Percentiles rank a stretch among this genome's conserved stretches.
Conservation (phyloP, 64 coral and sea anemone genomes). For the Acropora tenuis region DNA sequence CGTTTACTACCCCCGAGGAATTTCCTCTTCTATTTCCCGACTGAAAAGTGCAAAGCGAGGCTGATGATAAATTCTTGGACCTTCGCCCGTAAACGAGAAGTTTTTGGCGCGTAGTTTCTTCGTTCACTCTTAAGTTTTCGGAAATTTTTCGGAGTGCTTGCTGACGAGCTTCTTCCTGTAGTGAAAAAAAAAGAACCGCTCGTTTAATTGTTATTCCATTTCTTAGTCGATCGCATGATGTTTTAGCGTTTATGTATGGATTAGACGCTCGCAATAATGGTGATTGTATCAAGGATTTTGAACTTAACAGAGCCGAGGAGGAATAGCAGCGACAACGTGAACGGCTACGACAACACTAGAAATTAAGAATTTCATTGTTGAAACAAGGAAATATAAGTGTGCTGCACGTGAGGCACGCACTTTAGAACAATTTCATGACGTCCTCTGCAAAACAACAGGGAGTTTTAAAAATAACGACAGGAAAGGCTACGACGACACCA, state of each 20-base stretch:
- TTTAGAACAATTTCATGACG: too few species aligned
- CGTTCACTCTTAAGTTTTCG: constrained; percentile 31
- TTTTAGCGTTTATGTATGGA: background rate
- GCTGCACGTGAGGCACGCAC: too few species aligned
- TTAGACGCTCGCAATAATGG: too few species aligned
- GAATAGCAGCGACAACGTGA: too few species aligned
- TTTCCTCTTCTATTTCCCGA: background rate
- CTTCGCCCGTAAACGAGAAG: constrained; percentile 33
- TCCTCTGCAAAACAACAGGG: too few species aligned
- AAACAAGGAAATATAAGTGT: too few species aligned
- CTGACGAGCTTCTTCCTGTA: background rate
- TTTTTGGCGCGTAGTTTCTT: constrained; percentile 34
- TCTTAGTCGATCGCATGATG: background rate
- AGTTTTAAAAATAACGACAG: too few species aligned
- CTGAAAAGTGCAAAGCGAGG: background rate
- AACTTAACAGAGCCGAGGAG: too few species aligned
- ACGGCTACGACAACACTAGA: too few species aligned
- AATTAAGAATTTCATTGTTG: too few species aligned
- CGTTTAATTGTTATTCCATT: background rate
- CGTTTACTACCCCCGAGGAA: background rate
- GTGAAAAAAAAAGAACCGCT: background rate
- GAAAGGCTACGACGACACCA: too few species aligned
- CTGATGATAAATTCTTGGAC: background rate
- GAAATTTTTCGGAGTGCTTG: background rate
- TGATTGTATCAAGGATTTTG: too few species aligned